Percentiles rank a stretch among this genome's conserved stretches.
phyloP scores from a whole-genome alignment of 2,113 vertebrate species.

The Platysteira castanea region DNA sequence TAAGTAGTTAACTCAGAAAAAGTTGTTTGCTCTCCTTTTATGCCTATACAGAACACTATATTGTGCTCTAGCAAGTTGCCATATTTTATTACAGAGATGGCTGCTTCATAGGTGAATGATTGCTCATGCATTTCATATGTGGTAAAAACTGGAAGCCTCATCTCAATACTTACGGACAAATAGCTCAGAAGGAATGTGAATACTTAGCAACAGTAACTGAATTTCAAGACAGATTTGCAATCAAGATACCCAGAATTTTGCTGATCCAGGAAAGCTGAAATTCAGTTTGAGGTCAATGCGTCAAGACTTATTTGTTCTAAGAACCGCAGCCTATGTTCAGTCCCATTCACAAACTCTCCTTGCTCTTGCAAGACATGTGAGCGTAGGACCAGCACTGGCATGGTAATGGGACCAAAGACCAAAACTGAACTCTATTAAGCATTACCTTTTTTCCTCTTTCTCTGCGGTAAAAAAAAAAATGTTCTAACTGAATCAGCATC shows the following conservation, averaged over 20 bases:
- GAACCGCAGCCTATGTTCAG: neutral
- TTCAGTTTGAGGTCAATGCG: neutral
- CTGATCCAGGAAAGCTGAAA: conserved; percentile 15
- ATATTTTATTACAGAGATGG: neutral
- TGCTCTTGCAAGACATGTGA: neutral
- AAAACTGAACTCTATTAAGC: neutral
- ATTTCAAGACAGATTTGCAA: neutral
- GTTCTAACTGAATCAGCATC: neutral
- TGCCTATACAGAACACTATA: neutral
- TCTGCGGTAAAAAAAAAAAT: neutral
- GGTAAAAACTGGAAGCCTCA: neutral
- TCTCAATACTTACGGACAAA: neutral
- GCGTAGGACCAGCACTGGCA: neutral
- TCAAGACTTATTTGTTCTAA: neutral
- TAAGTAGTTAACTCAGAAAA: neutral
- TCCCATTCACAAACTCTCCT: neutral
- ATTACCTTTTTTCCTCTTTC: neutral
- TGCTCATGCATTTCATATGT: neutral
- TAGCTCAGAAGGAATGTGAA: neutral
- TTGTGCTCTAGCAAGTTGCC: neutral
- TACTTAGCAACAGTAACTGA: neutral
- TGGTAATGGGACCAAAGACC: neutral
- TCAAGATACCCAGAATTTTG: neutral
- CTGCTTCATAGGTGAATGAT: neutral
- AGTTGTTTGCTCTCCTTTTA: neutral